phyloP scores from a whole-genome alignment of 1,140 invertebrate genomes.

The Zaprionus davidi region DNA sequence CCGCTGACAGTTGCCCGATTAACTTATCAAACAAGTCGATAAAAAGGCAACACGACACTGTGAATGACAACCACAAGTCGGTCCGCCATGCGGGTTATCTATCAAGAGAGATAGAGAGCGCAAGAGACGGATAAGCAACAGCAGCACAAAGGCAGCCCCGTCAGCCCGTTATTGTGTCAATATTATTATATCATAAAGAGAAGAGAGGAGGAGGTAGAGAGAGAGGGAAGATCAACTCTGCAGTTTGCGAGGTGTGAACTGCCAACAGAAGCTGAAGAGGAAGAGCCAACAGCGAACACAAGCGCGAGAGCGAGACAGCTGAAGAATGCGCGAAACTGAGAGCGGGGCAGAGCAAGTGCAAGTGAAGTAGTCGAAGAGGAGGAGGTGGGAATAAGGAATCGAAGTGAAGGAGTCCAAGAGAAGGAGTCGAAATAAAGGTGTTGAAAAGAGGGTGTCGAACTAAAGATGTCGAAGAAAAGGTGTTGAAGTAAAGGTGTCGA shows the following conservation, averaged over 20 bases:
- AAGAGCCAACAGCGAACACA: background rate
- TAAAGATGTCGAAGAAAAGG: too few relatives aligned
- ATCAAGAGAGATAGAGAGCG: background rate
- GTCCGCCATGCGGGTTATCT: constrained; percentile 17
- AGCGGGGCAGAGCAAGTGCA: too few relatives aligned
- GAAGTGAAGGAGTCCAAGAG: background rate
- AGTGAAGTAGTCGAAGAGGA: too few relatives aligned
- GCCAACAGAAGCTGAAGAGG: background rate
- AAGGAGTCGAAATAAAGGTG: background rate
- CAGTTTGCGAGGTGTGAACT: background rate
- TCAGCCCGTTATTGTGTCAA: constrained; percentile 9
- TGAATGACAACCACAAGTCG: constrained; percentile 3
- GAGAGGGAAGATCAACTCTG: background rate
- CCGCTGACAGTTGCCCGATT: constrained; percentile 9
- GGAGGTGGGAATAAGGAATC: too few relatives aligned
- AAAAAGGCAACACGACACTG: background rate
- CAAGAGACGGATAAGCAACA: background rate
- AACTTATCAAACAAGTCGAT: constrained; percentile 17
- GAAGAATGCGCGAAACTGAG: background rate
- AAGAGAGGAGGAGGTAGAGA: background rate
- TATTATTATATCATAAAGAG: constrained; percentile 8
- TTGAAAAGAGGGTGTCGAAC: too few relatives aligned
- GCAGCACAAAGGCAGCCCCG: background rate
- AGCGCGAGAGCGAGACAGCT: background rate
- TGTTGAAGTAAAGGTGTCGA: background rate